phyloP scores from a whole-genome alignment of 2,888 invertebrate genomes.

The Chymomyza procnemis region DNA sequence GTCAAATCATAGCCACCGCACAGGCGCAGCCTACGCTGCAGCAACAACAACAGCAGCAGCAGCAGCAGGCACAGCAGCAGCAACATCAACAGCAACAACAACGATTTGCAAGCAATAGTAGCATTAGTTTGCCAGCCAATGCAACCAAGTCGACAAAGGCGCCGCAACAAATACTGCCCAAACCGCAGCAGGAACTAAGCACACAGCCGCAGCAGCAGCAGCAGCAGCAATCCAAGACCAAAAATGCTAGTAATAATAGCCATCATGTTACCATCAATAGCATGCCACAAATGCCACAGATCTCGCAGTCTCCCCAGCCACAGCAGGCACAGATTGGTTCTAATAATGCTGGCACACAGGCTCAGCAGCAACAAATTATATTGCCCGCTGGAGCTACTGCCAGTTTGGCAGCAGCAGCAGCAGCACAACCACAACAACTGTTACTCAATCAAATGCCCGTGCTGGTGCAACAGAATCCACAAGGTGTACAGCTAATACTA shows the following conservation, averaged over 20 bases:
- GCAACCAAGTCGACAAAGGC: constrained; percentile 75
- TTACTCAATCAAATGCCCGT: constrained; percentile 80
- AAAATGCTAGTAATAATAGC: constrained; percentile 30
- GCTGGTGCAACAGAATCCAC: constrained; percentile 83
- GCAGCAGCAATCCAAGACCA: constrained; percentile 35
- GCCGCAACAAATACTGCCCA: constrained; percentile 83
- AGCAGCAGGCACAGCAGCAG: constrained; percentile 18
- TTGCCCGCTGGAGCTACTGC: constrained; percentile 71
- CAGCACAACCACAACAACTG: constrained; percentile 73
- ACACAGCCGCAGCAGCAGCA: constrained; percentile 44
- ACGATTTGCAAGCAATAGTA: constrained; percentile 62
- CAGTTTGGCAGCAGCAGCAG: constrained; percentile 46
- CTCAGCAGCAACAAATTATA: constrained; percentile 75
- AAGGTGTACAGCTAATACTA: constrained; percentile 85
- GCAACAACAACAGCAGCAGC: constrained; percentile 40
- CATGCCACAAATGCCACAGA: constrained; percentile 67
- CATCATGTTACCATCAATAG: constrained; percentile 16
- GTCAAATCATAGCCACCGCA: constrained; percentile 73
- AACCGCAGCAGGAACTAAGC: constrained; percentile 78
- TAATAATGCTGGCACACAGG: constrained; percentile 44
- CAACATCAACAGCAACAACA: constrained; percentile 60
- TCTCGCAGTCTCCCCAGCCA: constrained; percentile 76
- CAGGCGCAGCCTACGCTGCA: constrained; percentile 39
- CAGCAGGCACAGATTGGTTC: constrained; percentile 63
- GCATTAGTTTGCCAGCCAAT: constrained; percentile 47